Evolutionary conservation across 1,140 invertebrate genomes (phyloP).

Genomic region (Dolichoris vasculosae): DNA sequence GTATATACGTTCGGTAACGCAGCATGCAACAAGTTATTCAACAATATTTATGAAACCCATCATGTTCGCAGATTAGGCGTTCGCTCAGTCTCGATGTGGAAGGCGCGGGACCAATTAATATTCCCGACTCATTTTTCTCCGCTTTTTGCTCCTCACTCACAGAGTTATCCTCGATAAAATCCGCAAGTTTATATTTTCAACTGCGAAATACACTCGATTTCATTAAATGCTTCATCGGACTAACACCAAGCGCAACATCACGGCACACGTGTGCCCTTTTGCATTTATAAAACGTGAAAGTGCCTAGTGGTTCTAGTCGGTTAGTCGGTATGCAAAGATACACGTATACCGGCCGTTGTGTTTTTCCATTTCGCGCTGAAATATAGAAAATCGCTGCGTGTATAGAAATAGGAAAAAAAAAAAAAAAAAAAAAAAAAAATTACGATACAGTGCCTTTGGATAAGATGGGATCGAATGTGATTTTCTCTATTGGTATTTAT

Average conservation of each 20-base stretch:
- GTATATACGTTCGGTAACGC: not conserved
- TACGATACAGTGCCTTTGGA: not conserved
- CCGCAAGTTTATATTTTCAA: not conserved
- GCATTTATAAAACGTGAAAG: not conserved
- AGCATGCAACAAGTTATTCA: conserved; percentile 39
- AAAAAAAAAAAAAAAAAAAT: not conserved
- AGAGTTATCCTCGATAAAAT: not conserved
- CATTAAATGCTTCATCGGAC: not conserved
- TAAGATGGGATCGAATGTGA: not conserved
- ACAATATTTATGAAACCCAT: conserved; percentile 43
- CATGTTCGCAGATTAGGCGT: conserved; percentile 22
- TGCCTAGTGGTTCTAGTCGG: not conserved
- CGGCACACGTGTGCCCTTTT: no score
- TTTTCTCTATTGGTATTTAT: conserved; percentile 42
- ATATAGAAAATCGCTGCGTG: conserved; percentile 12
- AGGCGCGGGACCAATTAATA: conserved; percentile 41
- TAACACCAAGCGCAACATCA: not conserved
- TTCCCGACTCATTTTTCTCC: not conserved
- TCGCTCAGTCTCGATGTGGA: not conserved
- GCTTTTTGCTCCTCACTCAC: not conserved
- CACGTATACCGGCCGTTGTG: not conserved
- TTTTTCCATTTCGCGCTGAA: conserved; percentile 22
- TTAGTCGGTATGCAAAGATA: not conserved
- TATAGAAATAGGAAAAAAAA: not conserved
- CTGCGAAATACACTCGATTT: not conserved